Conservation (phyloP, 2,888 invertebrate species). For the Amphipyra berbera region DNA sequence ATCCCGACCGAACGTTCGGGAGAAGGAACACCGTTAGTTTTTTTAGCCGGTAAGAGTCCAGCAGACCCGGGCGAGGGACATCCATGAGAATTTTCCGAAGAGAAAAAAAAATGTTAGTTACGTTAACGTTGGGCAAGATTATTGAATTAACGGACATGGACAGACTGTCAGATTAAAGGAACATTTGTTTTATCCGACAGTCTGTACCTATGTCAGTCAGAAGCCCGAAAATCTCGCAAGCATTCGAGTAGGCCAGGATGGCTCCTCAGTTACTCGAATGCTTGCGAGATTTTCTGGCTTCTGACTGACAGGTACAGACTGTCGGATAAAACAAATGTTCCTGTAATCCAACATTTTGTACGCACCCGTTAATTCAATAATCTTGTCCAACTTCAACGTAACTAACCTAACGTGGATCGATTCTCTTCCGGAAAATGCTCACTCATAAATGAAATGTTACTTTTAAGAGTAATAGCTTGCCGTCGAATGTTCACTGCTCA, state of each 20-base stretch:
- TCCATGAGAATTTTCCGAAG: slow-evolving; percentile 39
- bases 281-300: too few species aligned
- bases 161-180: not conserved
- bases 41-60: too few species aligned
- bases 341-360: not conserved
- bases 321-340: too few species aligned
- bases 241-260: too few species aligned
- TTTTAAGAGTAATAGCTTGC: slow-evolving; percentile 17
- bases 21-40: too few species aligned
- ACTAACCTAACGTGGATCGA: slow-evolving; percentile 4
- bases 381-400: not conserved
- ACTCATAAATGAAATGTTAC: slow-evolving; percentile 13
- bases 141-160: not conserved
- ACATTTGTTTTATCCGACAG: too few species aligned
- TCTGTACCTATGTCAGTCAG: too few species aligned
- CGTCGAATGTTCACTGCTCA: slow-evolving; percentile 9
- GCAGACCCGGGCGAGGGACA: too few species aligned
- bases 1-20: too few species aligned
- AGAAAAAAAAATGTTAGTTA: slow-evolving; percentile 15
- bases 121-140: not conserved
- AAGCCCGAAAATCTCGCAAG: too few species aligned
- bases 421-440: slow-evolving; percentile 35
- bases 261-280: too few species aligned
- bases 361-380: not conserved
- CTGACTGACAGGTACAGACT: too few species aligned